Percentiles rank a stretch among this genome's conserved stretches.
Conservation (phyloP, 2,113 vertebrate genomes). For the Ophthalmolycus amberensis region DNA sequence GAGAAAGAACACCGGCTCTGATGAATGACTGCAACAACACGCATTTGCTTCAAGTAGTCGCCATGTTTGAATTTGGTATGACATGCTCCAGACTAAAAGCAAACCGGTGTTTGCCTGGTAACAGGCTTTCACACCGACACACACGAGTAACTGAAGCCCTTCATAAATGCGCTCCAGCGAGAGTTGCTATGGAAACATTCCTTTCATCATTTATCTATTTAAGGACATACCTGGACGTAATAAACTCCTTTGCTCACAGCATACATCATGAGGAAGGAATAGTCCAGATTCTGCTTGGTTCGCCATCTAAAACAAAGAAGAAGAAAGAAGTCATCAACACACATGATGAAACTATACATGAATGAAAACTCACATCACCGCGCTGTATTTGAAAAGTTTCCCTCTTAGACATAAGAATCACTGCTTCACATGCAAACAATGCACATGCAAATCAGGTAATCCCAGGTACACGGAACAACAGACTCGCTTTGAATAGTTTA, state of each 20-base stretch:
- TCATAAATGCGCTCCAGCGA: constrained; percentile 4
- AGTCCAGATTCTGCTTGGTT: constrained; percentile 98
- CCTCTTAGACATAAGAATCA: neutral
- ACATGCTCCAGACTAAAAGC: constrained; percentile 14
- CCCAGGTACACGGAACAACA: constrained; percentile 14
- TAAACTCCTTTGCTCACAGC: constrained; percentile 95
- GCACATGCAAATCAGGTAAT: constrained; percentile 4
- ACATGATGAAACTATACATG: neutral
- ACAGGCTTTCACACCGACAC: neutral
- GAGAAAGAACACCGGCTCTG: constrained; percentile 1
- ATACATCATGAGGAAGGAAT: constrained; percentile 99
- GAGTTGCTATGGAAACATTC: constrained; percentile 11
- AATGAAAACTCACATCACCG: neutral
- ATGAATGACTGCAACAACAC: constrained; percentile 21
- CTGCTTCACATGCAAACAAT: constrained; percentile 34
- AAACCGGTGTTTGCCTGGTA: constrained; percentile 13
- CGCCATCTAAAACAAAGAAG: constrained; percentile 87
- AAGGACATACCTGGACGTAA: constrained; percentile 93
- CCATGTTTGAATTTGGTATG: constrained; percentile 16
- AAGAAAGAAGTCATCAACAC: constrained; percentile 7
- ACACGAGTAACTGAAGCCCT: neutral
- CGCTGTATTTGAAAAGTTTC: neutral
- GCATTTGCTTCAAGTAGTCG: neutral
- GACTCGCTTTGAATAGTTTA: constrained; percentile 49
- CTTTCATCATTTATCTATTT: neutral